Evolutionary conservation across 2,888 invertebrate genomes (phyloP), one percentile per base, ranked within the genome.

Genomic region (Pecten maximus): DNA sequence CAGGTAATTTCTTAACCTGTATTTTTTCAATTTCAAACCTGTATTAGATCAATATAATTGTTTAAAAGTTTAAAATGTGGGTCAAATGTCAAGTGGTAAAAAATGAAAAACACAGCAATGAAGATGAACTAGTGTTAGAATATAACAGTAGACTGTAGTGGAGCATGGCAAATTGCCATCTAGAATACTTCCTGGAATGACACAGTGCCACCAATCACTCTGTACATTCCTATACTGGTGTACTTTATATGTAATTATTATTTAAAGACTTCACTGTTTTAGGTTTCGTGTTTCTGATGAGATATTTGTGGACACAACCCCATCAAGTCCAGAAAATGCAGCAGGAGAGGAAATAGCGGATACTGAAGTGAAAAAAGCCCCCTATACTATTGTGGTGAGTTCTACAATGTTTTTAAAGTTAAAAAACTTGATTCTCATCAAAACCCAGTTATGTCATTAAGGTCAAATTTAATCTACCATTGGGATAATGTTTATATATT

Each of bases 251-350:
- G 35, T 28, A 35, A 15, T n/a, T 74, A 35, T 74, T 35, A 35
- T 74, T 6, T 23, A 23, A 35, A 28, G 12, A 28, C 35, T 74
- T 60, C 16, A 1, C 19, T 87, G 40, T 91, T 93, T 98, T 93
- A 98, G 98, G 95, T 99, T 99, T 97, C 97, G 99, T 93, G 98
- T 99, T 0, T 98, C 98, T 16, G 98, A 98, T 93, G 99, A 99
- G 97, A 97, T 97, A 74, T 99, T 99, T 97, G 98, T 98, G 94
- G 99, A 99, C 97, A 98, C 98, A 88, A 98, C 98, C 89, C 99
- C 99, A 0, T 94, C 96, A 97, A 98, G 93, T 97, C 97, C 96
- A 89, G 96, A 96, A 40, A 94, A 95, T 48, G 90, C 91, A 3
- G 90, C 91, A 12, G 98, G 98, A 15, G 98, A 98, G 28, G 97